Conservation (phyloP, 2,888 invertebrate genomes). For the Ditula angustiorana region DNA sequence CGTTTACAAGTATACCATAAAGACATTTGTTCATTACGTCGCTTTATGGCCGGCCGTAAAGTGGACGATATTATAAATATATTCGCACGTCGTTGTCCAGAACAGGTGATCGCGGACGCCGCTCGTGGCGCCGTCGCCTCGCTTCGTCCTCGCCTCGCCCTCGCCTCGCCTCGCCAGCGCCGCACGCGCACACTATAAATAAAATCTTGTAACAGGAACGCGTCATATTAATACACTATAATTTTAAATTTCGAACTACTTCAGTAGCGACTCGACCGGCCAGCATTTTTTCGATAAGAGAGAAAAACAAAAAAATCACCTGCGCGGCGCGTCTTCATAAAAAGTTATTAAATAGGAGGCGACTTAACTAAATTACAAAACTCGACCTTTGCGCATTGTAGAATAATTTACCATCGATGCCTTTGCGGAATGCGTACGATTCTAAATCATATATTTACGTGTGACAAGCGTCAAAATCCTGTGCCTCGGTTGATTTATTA, state of each 20-base stretch:
- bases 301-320: constrained; percentile 72
- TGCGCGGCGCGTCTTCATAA: constrained; percentile 69
- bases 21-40: constrained; percentile 79
- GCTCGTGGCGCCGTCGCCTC: constrained; percentile 48
- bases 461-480: constrained; percentile 82
- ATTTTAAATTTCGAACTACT: constrained; percentile 81
- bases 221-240: constrained; percentile 79
- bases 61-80: constrained; percentile 64
- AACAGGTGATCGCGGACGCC: constrained; percentile 59
- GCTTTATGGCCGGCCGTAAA: constrained; percentile 72
- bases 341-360: constrained; percentile 84
- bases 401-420: constrained; percentile 77
- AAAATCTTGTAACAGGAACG: constrained; percentile 70
- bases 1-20: constrained; percentile 81
- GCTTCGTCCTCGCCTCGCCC: constrained; percentile 41
- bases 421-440: constrained; percentile 57
- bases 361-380: constrained; percentile 84
- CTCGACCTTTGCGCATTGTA: constrained; percentile 80
- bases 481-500: constrained; percentile 73
- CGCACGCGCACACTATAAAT: constrained; percentile 75
- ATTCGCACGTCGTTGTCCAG: constrained; percentile 70
- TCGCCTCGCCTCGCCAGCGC: constrained; percentile 35
- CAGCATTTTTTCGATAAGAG: constrained; percentile 59
- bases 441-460: constrained; percentile 68
- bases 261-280: constrained; percentile 74